A percentile compares a stretch with the other conserved stretches of the same genome.
phyloP scores from a whole-genome alignment of 92 coral and sea anemone genomes.

The Montipora capitata region DNA sequence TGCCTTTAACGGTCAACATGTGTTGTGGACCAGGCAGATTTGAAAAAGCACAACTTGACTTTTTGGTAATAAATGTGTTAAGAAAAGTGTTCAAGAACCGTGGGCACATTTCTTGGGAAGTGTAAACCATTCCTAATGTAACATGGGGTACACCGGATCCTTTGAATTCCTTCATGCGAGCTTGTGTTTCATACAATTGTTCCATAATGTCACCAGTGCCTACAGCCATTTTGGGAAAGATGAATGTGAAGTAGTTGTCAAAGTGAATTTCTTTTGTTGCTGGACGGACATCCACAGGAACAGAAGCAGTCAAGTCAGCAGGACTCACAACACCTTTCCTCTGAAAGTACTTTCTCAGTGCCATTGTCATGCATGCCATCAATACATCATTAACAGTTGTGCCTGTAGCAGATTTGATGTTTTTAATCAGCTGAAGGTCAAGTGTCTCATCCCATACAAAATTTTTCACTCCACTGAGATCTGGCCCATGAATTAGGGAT shows the following conservation, averaged over 20 bases:
- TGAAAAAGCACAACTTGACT: slow-evolving; percentile 85
- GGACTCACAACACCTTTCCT: neutral
- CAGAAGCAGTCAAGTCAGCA: neutral
- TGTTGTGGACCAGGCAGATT: slow-evolving; percentile 93
- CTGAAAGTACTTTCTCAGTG: neutral
- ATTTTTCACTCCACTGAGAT: neutral
- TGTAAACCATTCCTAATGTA: slow-evolving; percentile 61
- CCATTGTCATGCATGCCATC: neutral
- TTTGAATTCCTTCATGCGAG: slow-evolving; percentile 84
- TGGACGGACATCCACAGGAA: neutral
- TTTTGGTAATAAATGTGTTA: slow-evolving; percentile 58
- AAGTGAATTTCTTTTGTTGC: neutral
- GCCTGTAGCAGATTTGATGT: slow-evolving; percentile 31
- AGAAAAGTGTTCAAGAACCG: slow-evolving; percentile 58
- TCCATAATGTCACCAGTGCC: neutral
- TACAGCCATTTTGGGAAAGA: neutral
- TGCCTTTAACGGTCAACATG: slow-evolving; percentile 25
- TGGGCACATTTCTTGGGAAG: slow-evolving; percentile 75
- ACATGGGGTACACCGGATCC: slow-evolving; percentile 85
- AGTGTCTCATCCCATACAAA: slow-evolving; percentile 34
- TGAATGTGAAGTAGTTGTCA: neutral
- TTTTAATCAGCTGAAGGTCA: slow-evolving; percentile 79
- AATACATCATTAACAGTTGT: neutral
- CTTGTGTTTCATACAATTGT: slow-evolving; percentile 47
- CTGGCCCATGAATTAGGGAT: neutral